phyloP scores from a whole-genome alignment of 2,797 vertebrate genomes.

The Stomatorhinus walkeri region DNA sequence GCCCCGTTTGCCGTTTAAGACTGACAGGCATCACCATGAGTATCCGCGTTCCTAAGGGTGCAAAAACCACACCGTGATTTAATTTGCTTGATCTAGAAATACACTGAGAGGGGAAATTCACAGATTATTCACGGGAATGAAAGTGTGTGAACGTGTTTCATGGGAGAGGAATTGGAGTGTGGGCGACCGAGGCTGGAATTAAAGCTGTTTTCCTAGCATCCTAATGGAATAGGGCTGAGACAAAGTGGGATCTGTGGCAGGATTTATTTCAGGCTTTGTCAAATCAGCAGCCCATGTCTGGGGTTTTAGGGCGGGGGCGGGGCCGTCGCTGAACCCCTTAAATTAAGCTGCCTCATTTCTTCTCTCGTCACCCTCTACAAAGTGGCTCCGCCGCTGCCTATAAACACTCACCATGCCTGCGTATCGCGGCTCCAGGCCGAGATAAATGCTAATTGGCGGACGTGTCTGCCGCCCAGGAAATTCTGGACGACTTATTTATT shows the following conservation, averaged over 20 bases:
- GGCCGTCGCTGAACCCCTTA: background rate
- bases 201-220: background rate
- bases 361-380: background rate
- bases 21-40: background rate
- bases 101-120: background rate
- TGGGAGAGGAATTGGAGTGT: background rate
- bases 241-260: background rate
- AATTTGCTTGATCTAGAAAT: background rate
- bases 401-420: background rate
- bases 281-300: background rate
- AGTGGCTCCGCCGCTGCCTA: background rate
- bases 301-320: background rate
- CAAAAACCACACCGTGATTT: background rate
- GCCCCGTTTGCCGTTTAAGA: background rate
- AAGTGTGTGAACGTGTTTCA: background rate
- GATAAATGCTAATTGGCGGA: conserved; percentile 16
- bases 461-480: background rate
- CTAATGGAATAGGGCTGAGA: background rate
- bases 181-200: background rate
- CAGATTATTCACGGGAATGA: background rate
- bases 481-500: background rate
- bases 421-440: background rate
- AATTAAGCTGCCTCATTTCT: conserved; percentile 10
- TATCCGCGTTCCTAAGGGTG: background rate
- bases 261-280: conserved; percentile 20